Percentiles rank a stretch among this genome's conserved stretches.
These are phyloP conservation scores for Nasua narica DNA, from an alignment of 2,797 vertebrate genomes.

Conservation along the genomic window DNA sequence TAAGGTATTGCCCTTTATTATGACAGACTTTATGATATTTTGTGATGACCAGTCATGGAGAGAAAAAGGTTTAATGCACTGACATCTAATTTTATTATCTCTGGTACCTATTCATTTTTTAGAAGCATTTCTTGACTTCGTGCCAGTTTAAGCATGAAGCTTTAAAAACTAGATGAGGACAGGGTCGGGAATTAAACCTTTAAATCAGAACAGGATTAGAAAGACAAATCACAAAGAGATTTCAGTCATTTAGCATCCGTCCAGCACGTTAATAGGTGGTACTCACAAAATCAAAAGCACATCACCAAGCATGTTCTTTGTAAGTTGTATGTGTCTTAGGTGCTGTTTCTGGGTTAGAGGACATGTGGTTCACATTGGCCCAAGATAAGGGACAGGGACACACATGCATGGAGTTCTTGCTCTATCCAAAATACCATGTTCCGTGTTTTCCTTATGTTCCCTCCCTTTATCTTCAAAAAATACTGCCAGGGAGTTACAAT, in stretches of 20 bases:
- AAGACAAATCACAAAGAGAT: constrained; percentile 67
- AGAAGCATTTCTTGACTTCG: constrained; percentile 71
- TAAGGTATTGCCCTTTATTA: constrained; percentile 78
- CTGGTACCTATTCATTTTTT: constrained; percentile 77
- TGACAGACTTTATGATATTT: constrained; percentile 80
- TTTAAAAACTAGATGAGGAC: constrained; percentile 73
- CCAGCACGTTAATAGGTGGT: constrained; percentile 53
- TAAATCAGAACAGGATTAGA: constrained; percentile 75
- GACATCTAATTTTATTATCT: constrained; percentile 83
- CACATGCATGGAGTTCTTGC: background rate
- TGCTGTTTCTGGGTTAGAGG: background rate
- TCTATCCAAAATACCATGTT: background rate
- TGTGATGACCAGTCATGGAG: constrained; percentile 72
- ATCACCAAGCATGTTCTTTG: background rate
- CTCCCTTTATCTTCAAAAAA: background rate
- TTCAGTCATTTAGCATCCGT: constrained; percentile 56
- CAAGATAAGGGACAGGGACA: background rate
- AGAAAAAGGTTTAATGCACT: constrained; percentile 75
- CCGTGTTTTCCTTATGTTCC: background rate
- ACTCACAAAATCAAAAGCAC: background rate
- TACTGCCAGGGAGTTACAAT: background rate
- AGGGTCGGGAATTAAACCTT: constrained; percentile 76
- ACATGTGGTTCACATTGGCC: background rate
- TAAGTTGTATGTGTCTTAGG: too few species aligned
- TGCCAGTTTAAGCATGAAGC: constrained; percentile 71